Evolutionary conservation across 2,797 vertebrate species (phyloP), one percentile per base, ranked within the genome.

Genomic region (Parambassis ranga): DNA sequence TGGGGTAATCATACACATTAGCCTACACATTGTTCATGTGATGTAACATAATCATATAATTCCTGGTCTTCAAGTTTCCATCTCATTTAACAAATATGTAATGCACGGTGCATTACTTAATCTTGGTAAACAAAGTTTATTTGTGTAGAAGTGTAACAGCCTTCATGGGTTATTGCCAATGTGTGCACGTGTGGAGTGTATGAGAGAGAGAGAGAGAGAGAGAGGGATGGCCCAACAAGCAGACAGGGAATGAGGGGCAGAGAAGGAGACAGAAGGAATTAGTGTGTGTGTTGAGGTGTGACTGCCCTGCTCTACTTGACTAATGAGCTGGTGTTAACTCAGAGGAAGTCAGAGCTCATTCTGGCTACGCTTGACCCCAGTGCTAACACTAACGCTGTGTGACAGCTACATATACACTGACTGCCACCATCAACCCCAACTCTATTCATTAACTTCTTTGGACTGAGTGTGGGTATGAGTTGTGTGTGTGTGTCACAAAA

Each of bases 321-420:
- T 90, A 91, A 90, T 90, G 87, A 90, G 82, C 83, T 89, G 82
- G 77, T 88, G 84, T 88, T 86, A 89, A 89, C 87, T 88, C 71
- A 64, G 75, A 81, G 80, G 79, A 89, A 86, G 87, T 87, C 88
- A 79, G 79, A 77, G 83, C 83, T 86, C 83, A 74, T 75, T 88
- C 65, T 63, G 68, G 79, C 81, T 82, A 72, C 43, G 79, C 84
- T 90, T 86, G 87, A 90, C 88, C 90, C 72, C 56, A 10, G 65
- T 66, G 77, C 83, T 87, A 89, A 88, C 82, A 71, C 77, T 90
- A 89, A 88, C 78, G 7, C 69, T 72, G 57, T 79, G 78, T 83
- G 88, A 89, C 87, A 89, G 83, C 75, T 83, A 86, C 88, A 85
- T 62, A 85, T 78, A 84, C 73, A 79, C 70, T 62, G 58, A 81